Conservation (phyloP, 2,797 vertebrate genomes). For the Poecilia picta region DNA sequence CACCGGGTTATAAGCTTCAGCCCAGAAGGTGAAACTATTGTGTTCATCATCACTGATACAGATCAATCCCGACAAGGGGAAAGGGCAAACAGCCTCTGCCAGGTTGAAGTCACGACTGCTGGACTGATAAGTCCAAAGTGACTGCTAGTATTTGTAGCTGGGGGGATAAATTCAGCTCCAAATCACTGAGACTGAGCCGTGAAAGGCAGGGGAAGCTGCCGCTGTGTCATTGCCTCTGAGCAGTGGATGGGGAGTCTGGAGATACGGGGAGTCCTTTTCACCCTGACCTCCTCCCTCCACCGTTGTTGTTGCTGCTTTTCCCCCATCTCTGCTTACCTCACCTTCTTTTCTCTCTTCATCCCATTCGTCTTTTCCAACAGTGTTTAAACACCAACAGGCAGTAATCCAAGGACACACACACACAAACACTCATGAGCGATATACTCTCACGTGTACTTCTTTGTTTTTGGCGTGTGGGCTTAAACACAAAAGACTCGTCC, state of each 20-base stretch:
- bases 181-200: constrained; percentile 33
- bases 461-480: constrained; percentile 52
- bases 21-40: constrained; percentile 39
- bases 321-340: constrained; percentile 32
- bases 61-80: constrained; percentile 50
- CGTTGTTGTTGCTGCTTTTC: constrained; percentile 25
- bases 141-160: constrained; percentile 50
- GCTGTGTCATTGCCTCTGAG: constrained; percentile 61
- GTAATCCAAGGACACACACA: constrained; percentile 62
- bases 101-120: constrained; percentile 34
- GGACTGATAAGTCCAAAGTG: constrained; percentile 52
- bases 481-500: constrained; percentile 45
- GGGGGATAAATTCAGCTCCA: constrained; percentile 36
- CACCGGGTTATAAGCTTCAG: constrained; percentile 39
- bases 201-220: constrained; percentile 60
- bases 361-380: constrained; percentile 28
- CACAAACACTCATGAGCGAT: constrained; percentile 40
- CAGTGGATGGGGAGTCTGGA: constrained; percentile 31
- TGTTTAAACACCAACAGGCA: constrained; percentile 56
- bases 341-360: constrained; percentile 17
- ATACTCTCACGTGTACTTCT: constrained; percentile 45
- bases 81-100: constrained; percentile 30
- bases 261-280: constrained; percentile 21
- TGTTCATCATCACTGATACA: constrained; percentile 56
- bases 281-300: constrained; percentile 11